Evolutionary conservation across 2,113 vertebrate genomes (phyloP).

Genomic region (Merops nubicus): DNA sequence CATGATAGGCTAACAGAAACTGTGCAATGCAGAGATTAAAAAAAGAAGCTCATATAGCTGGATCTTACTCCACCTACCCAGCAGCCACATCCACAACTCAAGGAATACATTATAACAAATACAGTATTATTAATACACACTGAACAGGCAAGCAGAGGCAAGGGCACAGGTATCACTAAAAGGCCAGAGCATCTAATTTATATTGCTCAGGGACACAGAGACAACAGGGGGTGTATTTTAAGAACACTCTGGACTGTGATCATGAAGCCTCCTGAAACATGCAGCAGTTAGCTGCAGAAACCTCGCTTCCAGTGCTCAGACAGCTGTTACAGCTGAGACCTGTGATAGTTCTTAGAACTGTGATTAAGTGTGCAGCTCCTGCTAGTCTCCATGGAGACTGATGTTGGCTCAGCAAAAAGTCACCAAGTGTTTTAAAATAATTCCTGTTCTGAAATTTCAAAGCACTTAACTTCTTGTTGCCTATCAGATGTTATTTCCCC

Average conservation of each 20-base stretch:
- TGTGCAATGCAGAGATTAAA: not conserved
- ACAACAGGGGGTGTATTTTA: not conserved
- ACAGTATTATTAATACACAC: not conserved
- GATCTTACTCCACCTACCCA: not conserved
- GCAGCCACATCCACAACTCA: not conserved
- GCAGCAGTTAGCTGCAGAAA: not conserved
- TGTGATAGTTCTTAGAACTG: constrained; percentile 20
- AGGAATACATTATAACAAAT: not conserved
- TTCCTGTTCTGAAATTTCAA: constrained; percentile 39
- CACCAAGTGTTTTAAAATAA: constrained; percentile 63
- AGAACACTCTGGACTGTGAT: not conserved
- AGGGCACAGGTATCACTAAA: not conserved
- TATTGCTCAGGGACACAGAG: not conserved
- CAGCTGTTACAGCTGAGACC: constrained; percentile 54
- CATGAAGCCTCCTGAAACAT: not conserved
- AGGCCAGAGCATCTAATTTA: not conserved
- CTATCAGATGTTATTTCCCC: constrained; percentile 18
- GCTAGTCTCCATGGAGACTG: constrained; percentile 70
- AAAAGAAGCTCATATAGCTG: not conserved
- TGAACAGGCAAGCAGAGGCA: not conserved
- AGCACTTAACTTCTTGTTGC: constrained; percentile 33
- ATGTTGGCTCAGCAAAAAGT: constrained; percentile 69
- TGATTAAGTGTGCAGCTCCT: constrained; percentile 45
- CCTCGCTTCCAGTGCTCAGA: not conserved
- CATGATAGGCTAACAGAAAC: not conserved